A percentile compares a stretch with the other conserved stretches of the same genome.
phyloP scores from a whole-genome alignment of 2,888 invertebrate genomes.

The Microplitis manilae region DNA sequence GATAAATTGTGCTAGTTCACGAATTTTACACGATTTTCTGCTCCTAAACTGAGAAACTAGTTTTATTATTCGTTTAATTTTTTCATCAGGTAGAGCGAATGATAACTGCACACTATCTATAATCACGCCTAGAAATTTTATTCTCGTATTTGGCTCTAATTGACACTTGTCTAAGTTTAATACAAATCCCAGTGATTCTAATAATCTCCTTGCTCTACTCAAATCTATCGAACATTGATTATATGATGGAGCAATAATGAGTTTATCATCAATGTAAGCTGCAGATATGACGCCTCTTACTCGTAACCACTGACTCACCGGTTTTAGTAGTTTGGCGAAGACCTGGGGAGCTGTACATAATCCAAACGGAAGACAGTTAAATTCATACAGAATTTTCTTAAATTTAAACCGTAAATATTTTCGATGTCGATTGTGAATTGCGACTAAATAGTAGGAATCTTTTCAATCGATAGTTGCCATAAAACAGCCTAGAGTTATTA shows the following conservation, averaged over 20 bases:
- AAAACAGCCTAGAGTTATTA: not conserved
- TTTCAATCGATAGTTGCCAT: not conserved
- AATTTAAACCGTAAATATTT: not conserved
- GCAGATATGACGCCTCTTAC: no score
- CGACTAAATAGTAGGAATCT: not conserved
- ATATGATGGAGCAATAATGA: not conserved
- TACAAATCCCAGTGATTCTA: not conserved
- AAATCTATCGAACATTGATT: not conserved
- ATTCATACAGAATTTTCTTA: not conserved
- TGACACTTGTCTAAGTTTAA: not conserved
- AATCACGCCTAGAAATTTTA: not conserved
- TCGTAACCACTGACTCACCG: no score
- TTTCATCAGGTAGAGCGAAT: not conserved
- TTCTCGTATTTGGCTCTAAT: not conserved
- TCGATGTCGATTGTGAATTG: not conserved
- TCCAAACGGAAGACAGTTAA: no score
- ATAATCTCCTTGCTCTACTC: not conserved
- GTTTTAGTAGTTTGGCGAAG: no score
- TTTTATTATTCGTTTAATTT: not conserved
- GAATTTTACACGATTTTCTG: not conserved
- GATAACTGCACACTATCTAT: not conserved
- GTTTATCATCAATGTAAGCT: no score
- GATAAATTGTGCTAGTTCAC: constrained; percentile 8
- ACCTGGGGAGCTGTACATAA: no score
- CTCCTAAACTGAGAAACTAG: not conserved